Base-by-base conservation (phyloP, 2,888 invertebrate species). In the Hydrotaea diabolus region DNA sequence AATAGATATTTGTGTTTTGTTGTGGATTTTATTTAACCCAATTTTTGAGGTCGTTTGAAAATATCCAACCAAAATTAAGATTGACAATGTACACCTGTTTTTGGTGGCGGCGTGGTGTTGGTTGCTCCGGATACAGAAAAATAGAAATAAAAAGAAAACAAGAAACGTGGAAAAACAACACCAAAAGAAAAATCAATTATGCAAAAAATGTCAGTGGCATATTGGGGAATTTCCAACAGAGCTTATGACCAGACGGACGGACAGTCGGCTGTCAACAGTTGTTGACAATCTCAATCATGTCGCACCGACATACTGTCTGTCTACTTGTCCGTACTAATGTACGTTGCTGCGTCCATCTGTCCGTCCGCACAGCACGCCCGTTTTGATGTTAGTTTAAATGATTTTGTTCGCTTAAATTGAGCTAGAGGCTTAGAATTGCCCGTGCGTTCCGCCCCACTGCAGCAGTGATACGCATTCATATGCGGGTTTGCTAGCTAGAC, bases 211-310 rank as follows among this genome's bases (percentile, higher is more conserved):
- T 31, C 26, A 17, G 62, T 31, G 62, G 15, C 62, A 62, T 17
- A 62, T 62, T 31, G 31, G 17, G 62, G 62, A 62, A 62, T 62
- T 62, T 62, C 62, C 62, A 62, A n/a, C 23, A n/a, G 15, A 43
- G 43, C 43, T 43, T n/a, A n/a, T n/a, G n/a, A n/a, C n/a, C n/a
- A n/a, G 43, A 13, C 15, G 43, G 15, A n/a, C 31, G 11, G n/a
- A n/a, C 36, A 17, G 11, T 21, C 55, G 55, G 15, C 26, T 26
- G 31, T 62, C 59, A 62, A 31, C 31, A n/a, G 62, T 36, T 8
- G n/a, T n/a, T 62, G 62, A 23, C 62, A 62, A 62, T 62, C 62
- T 62, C n/a, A 15, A n/a, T 15, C 62, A 62, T 26, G 62, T 36
- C 23, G 17, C 62, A 62, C 3, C 62, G 36, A 31, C 62, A n/a